Conservation (phyloP, 2,888 invertebrate genomes). For the Cataglyphis albicans region DNA sequence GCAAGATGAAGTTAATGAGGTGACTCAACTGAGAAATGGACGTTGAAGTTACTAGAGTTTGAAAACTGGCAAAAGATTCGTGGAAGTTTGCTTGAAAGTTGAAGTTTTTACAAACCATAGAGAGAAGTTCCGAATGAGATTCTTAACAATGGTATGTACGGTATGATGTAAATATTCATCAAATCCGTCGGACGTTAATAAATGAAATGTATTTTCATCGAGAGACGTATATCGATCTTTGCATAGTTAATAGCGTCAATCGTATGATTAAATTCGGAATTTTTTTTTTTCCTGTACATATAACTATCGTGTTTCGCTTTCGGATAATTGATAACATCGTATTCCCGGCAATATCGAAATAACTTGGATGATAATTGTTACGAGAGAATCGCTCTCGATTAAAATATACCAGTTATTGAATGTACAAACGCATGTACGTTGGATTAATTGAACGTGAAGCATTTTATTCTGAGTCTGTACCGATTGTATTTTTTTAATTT, state of each 20-base stretch:
- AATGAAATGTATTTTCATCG: slow-evolving; percentile 6
- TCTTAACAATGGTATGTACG: slow-evolving; percentile 22
- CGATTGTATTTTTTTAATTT: not conserved
- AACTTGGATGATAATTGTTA: slow-evolving; percentile 36
- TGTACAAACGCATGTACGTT: not conserved
- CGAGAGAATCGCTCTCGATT: slow-evolving; percentile 43
- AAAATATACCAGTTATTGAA: slow-evolving; percentile 35
- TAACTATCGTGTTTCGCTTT: not conserved
- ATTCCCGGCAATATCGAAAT: slow-evolving; percentile 5
- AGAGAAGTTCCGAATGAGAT: slow-evolving; percentile 18
- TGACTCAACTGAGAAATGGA: slow-evolving; percentile 51
- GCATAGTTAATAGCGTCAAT: not conserved
- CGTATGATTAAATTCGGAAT: not conserved
- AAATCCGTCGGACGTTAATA: slow-evolving; percentile 16
- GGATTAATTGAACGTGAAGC: slow-evolving; percentile 46
- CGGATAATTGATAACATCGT: slow-evolving; percentile 5
- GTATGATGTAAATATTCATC: slow-evolving; percentile 34
- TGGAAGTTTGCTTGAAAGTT: slow-evolving; percentile 40
- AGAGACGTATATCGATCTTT: slow-evolving; percentile 4
- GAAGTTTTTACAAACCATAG: slow-evolving; percentile 40
- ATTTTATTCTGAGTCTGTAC: slow-evolving; percentile 17
- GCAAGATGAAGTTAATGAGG: slow-evolving; percentile 55
- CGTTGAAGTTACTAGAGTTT: slow-evolving; percentile 47
- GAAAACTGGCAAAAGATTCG: slow-evolving; percentile 36
- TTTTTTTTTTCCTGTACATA: not conserved